Evolutionary conservation across 2,113 vertebrate species (phyloP).

Genomic region (Carettochelys insculpta): DNA sequence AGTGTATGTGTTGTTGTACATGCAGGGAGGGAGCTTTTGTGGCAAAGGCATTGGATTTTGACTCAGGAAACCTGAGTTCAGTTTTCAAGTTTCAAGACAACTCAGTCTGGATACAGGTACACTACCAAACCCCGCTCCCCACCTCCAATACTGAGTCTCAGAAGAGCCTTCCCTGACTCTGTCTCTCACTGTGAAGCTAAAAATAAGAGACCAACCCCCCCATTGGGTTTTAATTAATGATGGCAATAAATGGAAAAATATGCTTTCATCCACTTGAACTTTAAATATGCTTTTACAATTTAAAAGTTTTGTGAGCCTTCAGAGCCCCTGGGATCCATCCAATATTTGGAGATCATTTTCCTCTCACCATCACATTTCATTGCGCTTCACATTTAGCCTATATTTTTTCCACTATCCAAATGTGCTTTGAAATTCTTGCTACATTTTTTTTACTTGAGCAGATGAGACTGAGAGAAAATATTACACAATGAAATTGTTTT

Average conservation of each 20-base stretch:
- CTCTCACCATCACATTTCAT: not conserved
- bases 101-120: not conserved
- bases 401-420: not conserved
- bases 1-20: not conserved
- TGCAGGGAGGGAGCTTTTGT: not conserved
- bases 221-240: not conserved
- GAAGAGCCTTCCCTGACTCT: not conserved
- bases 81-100: not conserved
- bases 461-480: conserved; percentile 6
- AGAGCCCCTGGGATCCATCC: not conserved
- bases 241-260: not conserved
- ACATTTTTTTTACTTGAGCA: not conserved
- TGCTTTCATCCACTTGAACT: not conserved
- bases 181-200: not conserved
- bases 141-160: no score
- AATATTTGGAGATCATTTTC: not conserved
- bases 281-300: not conserved
- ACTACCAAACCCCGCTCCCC: not conserved
- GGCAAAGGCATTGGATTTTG: not conserved
- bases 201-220: not conserved
- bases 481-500: conserved; percentile 18
- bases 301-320: not conserved
- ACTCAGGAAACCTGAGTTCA: not conserved
- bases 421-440: not conserved
- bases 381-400: not conserved